Evolutionary conservation across 2,113 vertebrate genomes (phyloP).

Genomic region (Regulus satrapa): DNA sequence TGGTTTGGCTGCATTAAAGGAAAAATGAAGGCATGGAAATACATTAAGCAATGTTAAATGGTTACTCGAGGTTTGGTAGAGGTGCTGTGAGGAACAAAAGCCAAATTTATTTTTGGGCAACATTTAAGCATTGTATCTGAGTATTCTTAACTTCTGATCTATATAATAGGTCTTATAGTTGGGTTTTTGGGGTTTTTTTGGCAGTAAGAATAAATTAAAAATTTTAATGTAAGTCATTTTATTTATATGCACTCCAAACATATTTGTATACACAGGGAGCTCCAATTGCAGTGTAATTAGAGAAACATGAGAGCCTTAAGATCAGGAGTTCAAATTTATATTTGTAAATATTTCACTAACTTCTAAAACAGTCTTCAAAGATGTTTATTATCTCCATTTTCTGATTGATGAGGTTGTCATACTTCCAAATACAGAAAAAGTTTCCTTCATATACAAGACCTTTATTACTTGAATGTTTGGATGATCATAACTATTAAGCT

Average conservation of each 20-base stretch:
- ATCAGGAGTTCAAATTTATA: constrained; percentile 44
- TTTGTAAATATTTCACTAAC: constrained; percentile 46
- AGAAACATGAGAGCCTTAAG: constrained; percentile 17
- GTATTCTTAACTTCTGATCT: background rate
- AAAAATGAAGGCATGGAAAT: background rate
- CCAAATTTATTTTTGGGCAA: background rate
- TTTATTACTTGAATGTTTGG: background rate
- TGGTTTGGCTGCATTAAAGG: background rate
- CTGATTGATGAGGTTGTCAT: constrained; percentile 41
- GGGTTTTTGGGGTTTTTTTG: background rate
- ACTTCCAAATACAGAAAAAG: background rate
- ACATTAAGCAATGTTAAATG: background rate
- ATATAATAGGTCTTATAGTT: background rate
- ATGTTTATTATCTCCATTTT: constrained; percentile 36
- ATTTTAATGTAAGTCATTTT: constrained; percentile 1
- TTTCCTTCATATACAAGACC: background rate
- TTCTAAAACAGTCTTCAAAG: constrained; percentile 38
- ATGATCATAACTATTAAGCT: background rate
- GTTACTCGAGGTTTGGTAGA: background rate
- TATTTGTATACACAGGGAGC: constrained; percentile 3
- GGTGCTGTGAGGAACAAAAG: background rate
- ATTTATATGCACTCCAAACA: background rate
- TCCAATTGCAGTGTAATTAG: constrained; percentile 29
- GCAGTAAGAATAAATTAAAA: background rate
- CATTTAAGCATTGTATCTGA: background rate